Percentiles rank a stretch among this genome's conserved stretches.
These are phyloP conservation scores for Stegastes partitus DNA, from an alignment of 2,113 vertebrate species.

Conservation along the genomic window DNA sequence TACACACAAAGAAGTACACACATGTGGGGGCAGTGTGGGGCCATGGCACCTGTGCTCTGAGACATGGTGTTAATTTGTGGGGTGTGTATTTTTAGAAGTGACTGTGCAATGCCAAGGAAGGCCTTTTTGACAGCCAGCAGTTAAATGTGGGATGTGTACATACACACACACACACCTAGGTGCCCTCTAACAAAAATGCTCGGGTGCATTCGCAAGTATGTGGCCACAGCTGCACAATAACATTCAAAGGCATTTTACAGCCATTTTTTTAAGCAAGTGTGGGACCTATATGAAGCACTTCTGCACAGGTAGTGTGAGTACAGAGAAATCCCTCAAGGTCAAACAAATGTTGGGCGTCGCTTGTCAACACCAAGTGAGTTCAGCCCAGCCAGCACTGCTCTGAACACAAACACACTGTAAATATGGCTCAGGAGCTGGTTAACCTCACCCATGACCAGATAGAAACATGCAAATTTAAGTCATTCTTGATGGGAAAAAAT, in stretches of 20 bases:
- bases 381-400: not conserved
- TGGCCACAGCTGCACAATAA: constrained; percentile 10
- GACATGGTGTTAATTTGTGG: constrained; percentile 72
- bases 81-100: constrained; percentile 74
- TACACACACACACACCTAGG: constrained; percentile 20
- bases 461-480: not conserved
- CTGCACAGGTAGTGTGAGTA: not conserved
- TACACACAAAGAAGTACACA: constrained; percentile 12
- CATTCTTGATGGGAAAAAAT: too few relatives aligned
- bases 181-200: constrained; percentile 24
- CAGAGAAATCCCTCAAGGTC: not conserved
- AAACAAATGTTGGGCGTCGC: not conserved
- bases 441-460: not conserved
- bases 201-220: constrained; percentile 6
- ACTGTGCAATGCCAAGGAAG: constrained; percentile 50
- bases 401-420: not conserved
- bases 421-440: not conserved
- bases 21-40: constrained; percentile 50
- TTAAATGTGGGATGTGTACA: constrained; percentile 26
- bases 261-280: not conserved
- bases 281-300: not conserved
- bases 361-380: not conserved
- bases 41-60: constrained; percentile 58
- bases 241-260: constrained; percentile 10
- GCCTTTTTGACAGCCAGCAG: constrained; percentile 51